Evolutionary conservation across 2,797 vertebrate species (phyloP), one percentile per base, ranked within the genome.

Genomic region (Varecia variegata): DNA sequence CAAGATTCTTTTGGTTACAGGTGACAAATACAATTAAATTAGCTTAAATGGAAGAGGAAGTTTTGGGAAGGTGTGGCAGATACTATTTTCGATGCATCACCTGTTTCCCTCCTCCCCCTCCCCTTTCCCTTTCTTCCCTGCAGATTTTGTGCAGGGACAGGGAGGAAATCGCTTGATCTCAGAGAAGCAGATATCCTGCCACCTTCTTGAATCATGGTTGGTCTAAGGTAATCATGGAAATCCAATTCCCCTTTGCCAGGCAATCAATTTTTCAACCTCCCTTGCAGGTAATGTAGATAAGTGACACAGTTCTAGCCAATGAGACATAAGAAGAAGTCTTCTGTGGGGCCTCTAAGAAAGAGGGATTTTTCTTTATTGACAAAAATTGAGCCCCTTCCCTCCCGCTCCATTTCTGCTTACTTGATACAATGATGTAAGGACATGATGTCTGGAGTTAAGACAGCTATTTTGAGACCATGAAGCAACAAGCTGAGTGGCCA

Each of bases 161-260:
- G 58, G 40, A 88, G 27, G 88, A 94, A 80, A 65, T 77, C 43
- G 14, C 35, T 80, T 91, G 65, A 84, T 96, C 77, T 93, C 65
- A 68, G 87, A 74, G 45, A 68, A 85, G 60, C 13, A 82, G 56
- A 40, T 40, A 40, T 90, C 45, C 82, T 94, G 65, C 82, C 77
- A 95, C 43, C 8, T 17, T 30, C 32, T 9, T 73, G 50, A 93
- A 40, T 92, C 81, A 84, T 70, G 58, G 47, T 3, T 79, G 81
- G 74, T 38, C 40, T 85, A 50, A 92, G 60, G 6, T 81, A 65
- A 65, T 76, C n/a, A 23, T 15, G 38, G 88, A 82, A 89, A 92
- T 20, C 43, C 68, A 60, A 4, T 70, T 94, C 60, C 27, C 52
- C 56, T 95, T 86, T 68, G 54, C 50, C 56, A 90, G 38, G 58